Evolutionary conservation across 2,113 vertebrate species (phyloP).

Genomic region (Apodemus sylvaticus): DNA sequence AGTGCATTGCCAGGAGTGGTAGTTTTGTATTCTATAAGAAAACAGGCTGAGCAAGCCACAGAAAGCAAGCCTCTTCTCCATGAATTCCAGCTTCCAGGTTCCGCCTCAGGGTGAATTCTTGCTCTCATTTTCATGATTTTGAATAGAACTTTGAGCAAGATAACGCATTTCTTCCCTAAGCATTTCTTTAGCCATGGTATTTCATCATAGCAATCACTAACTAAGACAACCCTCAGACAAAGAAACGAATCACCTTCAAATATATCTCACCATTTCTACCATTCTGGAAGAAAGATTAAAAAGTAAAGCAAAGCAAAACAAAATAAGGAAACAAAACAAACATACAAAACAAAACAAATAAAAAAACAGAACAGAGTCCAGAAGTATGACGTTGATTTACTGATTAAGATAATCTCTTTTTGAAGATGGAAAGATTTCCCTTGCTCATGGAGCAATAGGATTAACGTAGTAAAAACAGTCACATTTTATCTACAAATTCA

Average conservation of each 20-base stretch:
- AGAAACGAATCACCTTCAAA: background rate
- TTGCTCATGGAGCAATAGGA: no score
- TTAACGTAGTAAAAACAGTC: no score
- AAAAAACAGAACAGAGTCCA: background rate
- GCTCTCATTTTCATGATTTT: background rate
- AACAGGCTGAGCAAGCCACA: background rate
- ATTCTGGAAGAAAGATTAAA: background rate
- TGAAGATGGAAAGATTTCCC: no score
- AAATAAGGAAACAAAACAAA: background rate
- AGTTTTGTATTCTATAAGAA: background rate
- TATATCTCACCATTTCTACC: background rate
- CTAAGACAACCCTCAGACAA: background rate
- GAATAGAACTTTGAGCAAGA: background rate
- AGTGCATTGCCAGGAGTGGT: no score
- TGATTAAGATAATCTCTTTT: background rate
- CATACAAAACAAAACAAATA: background rate
- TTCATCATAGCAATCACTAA: background rate
- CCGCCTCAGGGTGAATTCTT: no score
- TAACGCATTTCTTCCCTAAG: background rate
- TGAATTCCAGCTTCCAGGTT: background rate
- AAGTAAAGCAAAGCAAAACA: no score
- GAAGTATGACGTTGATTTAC: background rate
- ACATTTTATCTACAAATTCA: no score
- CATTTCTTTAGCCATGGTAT: background rate
- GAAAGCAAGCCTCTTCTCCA: background rate